Evolutionary conservation across 2,888 invertebrate species (phyloP), one percentile per base, ranked within the genome.

Genomic region (Yponomeuta evonymella): DNA sequence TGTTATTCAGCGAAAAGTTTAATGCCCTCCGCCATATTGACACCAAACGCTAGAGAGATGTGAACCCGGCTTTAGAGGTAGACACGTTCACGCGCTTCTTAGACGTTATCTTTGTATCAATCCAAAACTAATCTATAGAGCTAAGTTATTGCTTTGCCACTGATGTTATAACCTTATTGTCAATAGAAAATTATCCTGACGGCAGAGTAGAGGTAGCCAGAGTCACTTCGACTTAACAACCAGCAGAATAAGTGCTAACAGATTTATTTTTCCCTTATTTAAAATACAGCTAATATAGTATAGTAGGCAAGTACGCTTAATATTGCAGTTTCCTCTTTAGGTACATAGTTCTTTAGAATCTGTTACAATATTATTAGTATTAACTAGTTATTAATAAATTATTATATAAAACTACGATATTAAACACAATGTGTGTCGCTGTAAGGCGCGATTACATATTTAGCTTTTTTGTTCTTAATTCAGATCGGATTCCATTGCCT

Each of bases 341-440:
- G 43, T 43, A 58, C 51, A 58, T 58, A 58, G 51, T 58, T 58
- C 15, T 58, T 58, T 58, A 58, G 51, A 58, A 58, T 58, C 51
- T 58, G 51, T 58, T 58, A 58, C 51, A 58, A 15, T 15, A 58
- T 58, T 58, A 58, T 15, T 5, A 58, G 15, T 15, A 15, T 58
- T 58, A 58, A 15, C 51, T 58, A 58, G 51, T 58, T 15, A 15
- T 15, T 15, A 12, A 15, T 58, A 15, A 58, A 58, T 43, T 43
- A 58, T 58, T 58, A 58, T 58, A 15, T 15, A 15, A 58, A 58
- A 58, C 51, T 58, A 58, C 15, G 2, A 58, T 15, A 58, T 15
- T 15, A 58, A 58, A 58, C 51, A 58, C 51, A 58, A 58, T 58
- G 51, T 10, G 6, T 51, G 10, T 51, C 51, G 51, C 5, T 51